Conservation (phyloP, 2,888 invertebrate species). For the Euplexia lucipara region DNA sequence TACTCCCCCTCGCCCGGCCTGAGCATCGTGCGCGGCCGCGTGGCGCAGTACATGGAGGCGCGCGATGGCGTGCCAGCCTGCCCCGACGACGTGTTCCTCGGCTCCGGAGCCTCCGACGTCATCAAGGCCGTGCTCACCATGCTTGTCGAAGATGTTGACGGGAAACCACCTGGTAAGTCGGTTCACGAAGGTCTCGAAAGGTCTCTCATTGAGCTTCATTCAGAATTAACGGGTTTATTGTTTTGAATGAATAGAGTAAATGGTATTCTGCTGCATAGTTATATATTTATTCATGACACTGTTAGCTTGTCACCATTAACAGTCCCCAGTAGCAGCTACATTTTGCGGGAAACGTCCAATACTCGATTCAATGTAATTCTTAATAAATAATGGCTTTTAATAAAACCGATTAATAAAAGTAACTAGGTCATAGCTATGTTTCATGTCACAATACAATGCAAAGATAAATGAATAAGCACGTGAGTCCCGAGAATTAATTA, state of each 20-base stretch:
- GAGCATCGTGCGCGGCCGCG: conserved; percentile 95
- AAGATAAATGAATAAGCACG: conserved; percentile 10
- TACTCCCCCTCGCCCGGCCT: conserved; percentile 97
- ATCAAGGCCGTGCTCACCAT: conserved; percentile 96
- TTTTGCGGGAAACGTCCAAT: not conserved
- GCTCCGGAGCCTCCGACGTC: conserved; percentile 97
- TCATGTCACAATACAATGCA: not conserved
- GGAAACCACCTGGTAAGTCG: conserved; percentile 88
- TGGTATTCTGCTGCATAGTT: no score
- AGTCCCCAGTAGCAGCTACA: no score
- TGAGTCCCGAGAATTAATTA: conserved; percentile 1
- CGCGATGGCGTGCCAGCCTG: conserved; percentile 92
- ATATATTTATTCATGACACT: no score
- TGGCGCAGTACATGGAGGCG: conserved; percentile 94
- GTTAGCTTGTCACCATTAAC: no score
- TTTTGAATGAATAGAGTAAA: no score
- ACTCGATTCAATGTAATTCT: not conserved
- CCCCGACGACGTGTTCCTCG: conserved; percentile 96
- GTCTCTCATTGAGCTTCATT: no score
- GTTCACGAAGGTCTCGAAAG: not conserved
- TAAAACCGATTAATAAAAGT: not conserved
- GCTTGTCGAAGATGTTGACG: conserved; percentile 89
- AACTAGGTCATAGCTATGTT: not conserved
- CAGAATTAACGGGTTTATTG: no score
- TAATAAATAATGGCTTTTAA: not conserved